Evolutionary conservation across 1,140 invertebrate genomes (phyloP).

Genomic region (Hestina assimilis): DNA sequence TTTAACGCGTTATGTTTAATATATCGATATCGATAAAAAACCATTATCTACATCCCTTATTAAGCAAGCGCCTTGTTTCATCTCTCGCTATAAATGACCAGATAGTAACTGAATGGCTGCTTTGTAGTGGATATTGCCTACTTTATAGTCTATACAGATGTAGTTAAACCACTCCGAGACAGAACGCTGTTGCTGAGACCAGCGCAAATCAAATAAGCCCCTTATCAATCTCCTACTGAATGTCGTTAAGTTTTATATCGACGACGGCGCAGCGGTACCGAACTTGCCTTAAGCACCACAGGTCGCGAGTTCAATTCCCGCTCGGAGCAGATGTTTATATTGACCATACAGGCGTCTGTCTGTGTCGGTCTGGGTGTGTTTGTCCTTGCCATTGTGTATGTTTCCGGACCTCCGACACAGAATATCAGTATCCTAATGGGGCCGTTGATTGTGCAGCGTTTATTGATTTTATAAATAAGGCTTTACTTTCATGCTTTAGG

Average conservation of each 20-base stretch:
- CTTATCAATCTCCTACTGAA: slow-evolving; percentile 17
- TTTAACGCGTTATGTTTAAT: slow-evolving; percentile 15
- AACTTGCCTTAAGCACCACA: too few species aligned
- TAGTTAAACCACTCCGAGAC: slow-evolving; percentile 48
- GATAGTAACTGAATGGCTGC: slow-evolving; percentile 67
- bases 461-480: too few species aligned
- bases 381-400: too few species aligned
- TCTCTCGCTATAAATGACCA: slow-evolving; percentile 69
- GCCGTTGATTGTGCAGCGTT: too few species aligned
- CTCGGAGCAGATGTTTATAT: too few species aligned
- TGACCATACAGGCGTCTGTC: too few species aligned
- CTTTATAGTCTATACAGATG: slow-evolving; percentile 58
- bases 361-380: too few species aligned
- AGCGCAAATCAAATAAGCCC: slow-evolving; percentile 15
- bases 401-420: too few species aligned
- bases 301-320: too few species aligned
- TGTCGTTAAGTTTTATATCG: slow-evolving; percentile 24
- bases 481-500: too few species aligned
- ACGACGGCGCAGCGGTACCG: neutral
- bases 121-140: slow-evolving; percentile 67
- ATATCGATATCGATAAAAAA: slow-evolving; percentile 50
- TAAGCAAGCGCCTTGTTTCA: slow-evolving; percentile 59
- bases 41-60: slow-evolving; percentile 30
- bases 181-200: slow-evolving; percentile 12
- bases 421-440: too few species aligned